phyloP scores from a whole-genome alignment of 2,113 vertebrate species.

The Muntiacus reevesi region DNA sequence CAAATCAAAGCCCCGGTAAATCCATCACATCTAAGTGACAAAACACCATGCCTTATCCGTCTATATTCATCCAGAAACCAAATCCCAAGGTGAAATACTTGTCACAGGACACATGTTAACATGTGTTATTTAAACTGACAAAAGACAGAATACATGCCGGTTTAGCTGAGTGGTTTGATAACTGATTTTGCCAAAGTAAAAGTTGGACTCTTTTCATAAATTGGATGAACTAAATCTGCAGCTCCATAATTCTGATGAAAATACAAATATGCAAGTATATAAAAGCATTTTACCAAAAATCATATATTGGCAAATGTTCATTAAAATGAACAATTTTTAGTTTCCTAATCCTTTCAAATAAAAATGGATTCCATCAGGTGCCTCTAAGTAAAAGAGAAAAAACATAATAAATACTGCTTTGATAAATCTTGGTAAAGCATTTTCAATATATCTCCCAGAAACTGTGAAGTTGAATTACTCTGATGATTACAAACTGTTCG shows the following conservation, averaged over 20 bases:
- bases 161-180: background rate
- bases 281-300: background rate
- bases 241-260: background rate
- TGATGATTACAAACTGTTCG: background rate
- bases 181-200: background rate
- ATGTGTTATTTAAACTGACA: slow-evolving; percentile 29
- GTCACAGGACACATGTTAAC: background rate
- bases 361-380: background rate
- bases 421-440: background rate
- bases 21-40: background rate
- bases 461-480: background rate
- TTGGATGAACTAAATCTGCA: background rate
- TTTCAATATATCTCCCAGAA: slow-evolving; percentile 6
- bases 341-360: background rate
- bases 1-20: background rate
- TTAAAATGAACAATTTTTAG: background rate
- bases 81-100: background rate
- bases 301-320: background rate
- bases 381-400: background rate
- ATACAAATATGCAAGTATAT: background rate
- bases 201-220: background rate
- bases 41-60: background rate
- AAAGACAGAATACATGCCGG: background rate
- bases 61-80: background rate
- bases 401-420: background rate